Conservation (phyloP, 2,888 invertebrate species). For the Drosophila anomelani region DNA sequence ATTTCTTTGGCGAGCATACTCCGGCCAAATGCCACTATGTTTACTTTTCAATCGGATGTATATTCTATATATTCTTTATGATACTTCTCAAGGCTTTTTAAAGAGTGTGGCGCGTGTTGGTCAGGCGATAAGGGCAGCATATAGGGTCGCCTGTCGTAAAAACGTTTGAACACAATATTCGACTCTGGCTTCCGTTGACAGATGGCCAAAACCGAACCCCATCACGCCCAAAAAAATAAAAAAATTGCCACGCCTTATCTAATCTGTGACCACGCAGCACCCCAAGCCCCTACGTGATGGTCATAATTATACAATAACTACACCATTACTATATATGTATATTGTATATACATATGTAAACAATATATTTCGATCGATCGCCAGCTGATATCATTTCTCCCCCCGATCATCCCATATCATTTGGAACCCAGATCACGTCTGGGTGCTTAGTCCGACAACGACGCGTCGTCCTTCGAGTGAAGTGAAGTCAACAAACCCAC, state of each 20-base stretch:
- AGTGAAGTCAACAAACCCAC: constrained; percentile 42
- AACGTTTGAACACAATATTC: constrained; percentile 5
- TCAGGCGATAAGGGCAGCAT: constrained; percentile 15
- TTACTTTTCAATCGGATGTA: constrained; percentile 54
- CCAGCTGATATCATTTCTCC: constrained; percentile 37
- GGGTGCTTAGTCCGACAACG: constrained; percentile 32
- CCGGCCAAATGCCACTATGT: constrained; percentile 53
- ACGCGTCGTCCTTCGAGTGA: constrained; percentile 26
- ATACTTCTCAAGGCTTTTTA: constrained; percentile 59
- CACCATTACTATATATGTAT: neutral
- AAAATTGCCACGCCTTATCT: constrained; percentile 36
- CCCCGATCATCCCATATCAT: constrained; percentile 1
- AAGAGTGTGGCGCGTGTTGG: constrained; percentile 59
- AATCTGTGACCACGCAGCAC: constrained; percentile 29
- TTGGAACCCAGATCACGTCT: constrained; percentile 30
- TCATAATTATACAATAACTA: constrained; percentile 4
- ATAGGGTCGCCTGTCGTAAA: constrained; percentile 15
- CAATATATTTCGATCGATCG: constrained; percentile 18
- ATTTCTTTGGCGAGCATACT: constrained; percentile 28
- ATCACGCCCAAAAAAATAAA: constrained; percentile 3
- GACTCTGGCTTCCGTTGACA: constrained; percentile 36
- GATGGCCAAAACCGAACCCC: constrained; percentile 15
- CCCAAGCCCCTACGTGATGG: constrained; percentile 18
- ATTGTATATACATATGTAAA: constrained; percentile 15
- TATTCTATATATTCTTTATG: constrained; percentile 30